These are phyloP conservation scores for Thereva nobilitata DNA, from an alignment of 2,888 invertebrate species.

Conservation along the genomic window DNA sequence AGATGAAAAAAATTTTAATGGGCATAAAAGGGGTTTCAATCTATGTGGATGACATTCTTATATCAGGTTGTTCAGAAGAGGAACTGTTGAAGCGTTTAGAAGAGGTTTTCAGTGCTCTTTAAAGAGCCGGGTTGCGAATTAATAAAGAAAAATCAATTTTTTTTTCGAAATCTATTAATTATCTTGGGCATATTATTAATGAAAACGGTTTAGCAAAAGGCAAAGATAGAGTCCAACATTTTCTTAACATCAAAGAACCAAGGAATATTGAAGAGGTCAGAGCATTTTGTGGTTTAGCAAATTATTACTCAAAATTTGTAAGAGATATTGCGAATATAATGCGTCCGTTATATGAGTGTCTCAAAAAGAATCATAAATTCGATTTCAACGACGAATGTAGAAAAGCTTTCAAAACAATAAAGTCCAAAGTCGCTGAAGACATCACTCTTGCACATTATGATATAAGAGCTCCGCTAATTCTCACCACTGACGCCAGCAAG, in stretches of 20 bases:
- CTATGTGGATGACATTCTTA: slow-evolving; percentile 45
- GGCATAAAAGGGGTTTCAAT: slow-evolving; percentile 44
- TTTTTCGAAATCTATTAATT: slow-evolving; percentile 43
- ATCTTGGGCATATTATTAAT: slow-evolving; percentile 48
- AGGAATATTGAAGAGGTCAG: slow-evolving; percentile 29
- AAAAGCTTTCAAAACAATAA: slow-evolving; percentile 46
- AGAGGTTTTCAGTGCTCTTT: slow-evolving; percentile 44
- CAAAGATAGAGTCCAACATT: slow-evolving; percentile 41
- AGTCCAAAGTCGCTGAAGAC: slow-evolving; percentile 43
- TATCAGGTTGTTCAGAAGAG: slow-evolving; percentile 43
- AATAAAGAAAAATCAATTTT: slow-evolving; percentile 49
- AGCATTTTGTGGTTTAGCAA: slow-evolving; percentile 50
- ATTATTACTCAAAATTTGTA: slow-evolving; percentile 52
- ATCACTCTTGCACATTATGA: slow-evolving; percentile 42
- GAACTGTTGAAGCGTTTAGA: slow-evolving; percentile 46
- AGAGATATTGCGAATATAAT: slow-evolving; percentile 45
- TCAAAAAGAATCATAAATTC: slow-evolving; percentile 40
- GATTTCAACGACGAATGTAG: slow-evolving; percentile 48
- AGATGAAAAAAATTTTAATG: slow-evolving; percentile 48
- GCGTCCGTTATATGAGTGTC: slow-evolving; percentile 47
- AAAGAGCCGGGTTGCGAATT: no score
- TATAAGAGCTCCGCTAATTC: slow-evolving; percentile 32
- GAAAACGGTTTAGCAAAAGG: slow-evolving; percentile 46
- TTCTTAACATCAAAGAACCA: slow-evolving; percentile 30
- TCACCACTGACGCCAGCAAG: slow-evolving; percentile 43